A percentile compares a stretch with the other conserved stretches of the same genome.
These are phyloP conservation scores for Margarornis squamiger DNA, from an alignment of 2,797 vertebrate species.

Conservation along the genomic window DNA sequence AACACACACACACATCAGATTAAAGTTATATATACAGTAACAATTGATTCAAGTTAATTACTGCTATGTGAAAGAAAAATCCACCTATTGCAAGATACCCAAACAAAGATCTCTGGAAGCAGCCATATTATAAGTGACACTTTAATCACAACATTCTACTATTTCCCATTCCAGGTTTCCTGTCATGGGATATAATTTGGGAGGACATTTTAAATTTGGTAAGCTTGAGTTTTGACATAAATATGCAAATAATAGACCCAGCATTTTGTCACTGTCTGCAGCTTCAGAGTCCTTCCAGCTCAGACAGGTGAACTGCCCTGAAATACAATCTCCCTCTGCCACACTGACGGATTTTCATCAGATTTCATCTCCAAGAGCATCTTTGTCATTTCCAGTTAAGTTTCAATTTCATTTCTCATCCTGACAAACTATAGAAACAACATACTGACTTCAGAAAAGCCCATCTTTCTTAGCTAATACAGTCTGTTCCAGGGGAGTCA, in stretches of 20 bases:
- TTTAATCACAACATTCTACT: background rate
- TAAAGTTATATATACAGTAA: background rate
- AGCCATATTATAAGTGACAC: background rate
- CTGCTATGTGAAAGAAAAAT: background rate
- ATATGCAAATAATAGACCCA: slow-evolving; percentile 13
- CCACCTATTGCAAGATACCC: background rate
- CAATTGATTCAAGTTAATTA: background rate
- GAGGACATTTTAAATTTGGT: background rate
- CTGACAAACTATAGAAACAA: background rate
- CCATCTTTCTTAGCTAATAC: background rate
- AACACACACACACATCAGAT: fast-evolving
- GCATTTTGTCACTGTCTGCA: slow-evolving; percentile 18
- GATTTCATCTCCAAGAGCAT: slow-evolving; percentile 6
- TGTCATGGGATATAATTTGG: background rate
- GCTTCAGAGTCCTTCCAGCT: background rate
- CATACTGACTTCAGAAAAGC: background rate
- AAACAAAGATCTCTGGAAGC: background rate
- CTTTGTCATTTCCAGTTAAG: slow-evolving; percentile 39
- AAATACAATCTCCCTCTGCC: slow-evolving; percentile 26
- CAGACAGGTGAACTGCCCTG: background rate
- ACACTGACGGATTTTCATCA: slow-evolving; percentile 50
- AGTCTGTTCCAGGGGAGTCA: background rate
- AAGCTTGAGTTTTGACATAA: background rate
- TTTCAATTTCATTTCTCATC: slow-evolving; percentile 49
- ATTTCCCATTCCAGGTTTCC: background rate